Evolutionary conservation across 2,113 vertebrate genomes (phyloP).

Genomic region (Monarcha castaneiventris): DNA sequence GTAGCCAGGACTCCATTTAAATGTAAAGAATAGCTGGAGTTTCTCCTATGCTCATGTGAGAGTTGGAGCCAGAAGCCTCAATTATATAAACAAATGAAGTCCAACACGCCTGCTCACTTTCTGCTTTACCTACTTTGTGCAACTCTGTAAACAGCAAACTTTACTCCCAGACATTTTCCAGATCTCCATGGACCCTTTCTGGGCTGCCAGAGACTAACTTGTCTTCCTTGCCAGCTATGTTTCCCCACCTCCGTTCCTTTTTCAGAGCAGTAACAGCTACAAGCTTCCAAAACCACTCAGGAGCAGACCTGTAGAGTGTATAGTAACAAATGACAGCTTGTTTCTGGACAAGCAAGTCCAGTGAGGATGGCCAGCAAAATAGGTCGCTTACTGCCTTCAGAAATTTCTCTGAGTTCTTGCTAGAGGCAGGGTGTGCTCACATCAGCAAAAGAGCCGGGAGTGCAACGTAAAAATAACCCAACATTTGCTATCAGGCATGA

Average conservation of each 20-base stretch:
- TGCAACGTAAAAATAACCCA: neutral
- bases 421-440: neutral
- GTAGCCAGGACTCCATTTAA: neutral
- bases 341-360: neutral
- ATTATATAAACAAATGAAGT: neutral
- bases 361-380: neutral
- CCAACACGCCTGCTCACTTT: neutral
- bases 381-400: neutral
- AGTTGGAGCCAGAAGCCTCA: neutral
- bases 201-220: neutral
- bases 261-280: neutral
- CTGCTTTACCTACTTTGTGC: neutral
- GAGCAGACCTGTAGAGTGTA: neutral
- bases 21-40: neutral
- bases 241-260: neutral
- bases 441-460: neutral
- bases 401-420: neutral
- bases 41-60: neutral
- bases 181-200: neutral
- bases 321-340: neutral
- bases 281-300: neutral
- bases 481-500: conserved; percentile 25
- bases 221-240: neutral
- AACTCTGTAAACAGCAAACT: neutral
- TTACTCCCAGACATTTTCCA: conserved; percentile 32